These are phyloP conservation scores for Strix aluco DNA, from an alignment of 2,113 vertebrate species.

Conservation along the genomic window DNA sequence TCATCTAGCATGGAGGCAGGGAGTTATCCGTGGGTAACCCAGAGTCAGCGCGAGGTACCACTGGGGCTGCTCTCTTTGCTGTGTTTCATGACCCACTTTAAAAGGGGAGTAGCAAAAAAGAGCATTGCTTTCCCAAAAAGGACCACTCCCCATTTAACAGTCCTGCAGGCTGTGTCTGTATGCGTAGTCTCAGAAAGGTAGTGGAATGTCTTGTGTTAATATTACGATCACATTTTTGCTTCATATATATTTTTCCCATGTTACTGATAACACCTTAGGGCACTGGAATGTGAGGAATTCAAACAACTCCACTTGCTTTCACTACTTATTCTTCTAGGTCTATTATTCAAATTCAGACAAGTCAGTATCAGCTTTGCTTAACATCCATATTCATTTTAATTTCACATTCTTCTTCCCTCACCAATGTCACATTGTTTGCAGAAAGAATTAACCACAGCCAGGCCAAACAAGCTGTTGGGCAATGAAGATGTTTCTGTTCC, in stretches of 20 bases:
- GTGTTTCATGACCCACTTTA: not conserved
- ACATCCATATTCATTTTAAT: not conserved
- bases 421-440: not conserved
- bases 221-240: not conserved
- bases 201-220: not conserved
- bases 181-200: not conserved
- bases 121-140: not conserved
- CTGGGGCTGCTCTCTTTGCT: not conserved
- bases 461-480: not conserved
- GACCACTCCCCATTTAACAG: not conserved
- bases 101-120: not conserved
- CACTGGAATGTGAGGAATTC: not conserved
- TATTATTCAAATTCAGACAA: not conserved
- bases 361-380: not conserved
- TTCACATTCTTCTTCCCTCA: not conserved
- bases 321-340: not conserved
- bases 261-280: not conserved
- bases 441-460: not conserved
- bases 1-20: not conserved
- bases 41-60: rapidly evolving
- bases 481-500: not conserved
- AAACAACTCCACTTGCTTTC: not conserved
- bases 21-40: not conserved
- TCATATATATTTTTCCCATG: not conserved
- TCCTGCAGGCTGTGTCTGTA: not conserved